Conservation (phyloP, 2,113 vertebrate species). For the Redunca redunca region DNA sequence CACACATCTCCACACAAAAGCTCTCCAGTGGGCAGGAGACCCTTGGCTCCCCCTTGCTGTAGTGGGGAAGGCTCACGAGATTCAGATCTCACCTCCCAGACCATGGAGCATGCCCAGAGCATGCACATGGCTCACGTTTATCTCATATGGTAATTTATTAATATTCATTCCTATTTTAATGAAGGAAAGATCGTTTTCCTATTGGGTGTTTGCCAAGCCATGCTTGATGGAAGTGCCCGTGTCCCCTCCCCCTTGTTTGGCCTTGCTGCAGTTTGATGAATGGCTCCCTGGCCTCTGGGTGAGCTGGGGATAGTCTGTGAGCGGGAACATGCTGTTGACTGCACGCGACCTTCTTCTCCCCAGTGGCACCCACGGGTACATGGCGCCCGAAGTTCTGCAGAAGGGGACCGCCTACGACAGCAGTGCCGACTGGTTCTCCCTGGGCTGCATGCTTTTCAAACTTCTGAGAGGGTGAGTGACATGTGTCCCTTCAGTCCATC, state of each 20-base stretch:
- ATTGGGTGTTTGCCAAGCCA: fast-evolving
- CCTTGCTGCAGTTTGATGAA: background rate
- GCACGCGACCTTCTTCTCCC: background rate
- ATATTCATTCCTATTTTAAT: fast-evolving
- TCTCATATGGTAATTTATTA: fast-evolving
- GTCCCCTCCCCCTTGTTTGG: background rate
- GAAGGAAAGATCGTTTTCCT: background rate
- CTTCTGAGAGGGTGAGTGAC: conserved; percentile 93
- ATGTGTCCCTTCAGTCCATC: fast-evolving
- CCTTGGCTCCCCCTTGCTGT: background rate
- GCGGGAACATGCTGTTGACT: background rate
- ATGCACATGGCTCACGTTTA: fast-evolving
- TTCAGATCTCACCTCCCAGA: background rate
- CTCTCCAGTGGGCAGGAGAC: background rate
- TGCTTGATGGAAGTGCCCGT: fast-evolving
- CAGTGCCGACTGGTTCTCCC: conserved; percentile 99
- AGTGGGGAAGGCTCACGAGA: background rate
- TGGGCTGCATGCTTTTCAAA: conserved; percentile 99
- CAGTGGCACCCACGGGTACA: conserved; percentile 98
- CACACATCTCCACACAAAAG: fast-evolving
- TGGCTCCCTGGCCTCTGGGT: fast-evolving
- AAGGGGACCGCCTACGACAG: conserved; percentile 98
- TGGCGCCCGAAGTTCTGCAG: conserved; percentile 98
- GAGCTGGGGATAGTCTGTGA: fast-evolving
- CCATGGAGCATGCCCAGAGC: background rate